Conservation (phyloP, 2,888 invertebrate genomes). For the Macrosiphum euphorbiae region DNA sequence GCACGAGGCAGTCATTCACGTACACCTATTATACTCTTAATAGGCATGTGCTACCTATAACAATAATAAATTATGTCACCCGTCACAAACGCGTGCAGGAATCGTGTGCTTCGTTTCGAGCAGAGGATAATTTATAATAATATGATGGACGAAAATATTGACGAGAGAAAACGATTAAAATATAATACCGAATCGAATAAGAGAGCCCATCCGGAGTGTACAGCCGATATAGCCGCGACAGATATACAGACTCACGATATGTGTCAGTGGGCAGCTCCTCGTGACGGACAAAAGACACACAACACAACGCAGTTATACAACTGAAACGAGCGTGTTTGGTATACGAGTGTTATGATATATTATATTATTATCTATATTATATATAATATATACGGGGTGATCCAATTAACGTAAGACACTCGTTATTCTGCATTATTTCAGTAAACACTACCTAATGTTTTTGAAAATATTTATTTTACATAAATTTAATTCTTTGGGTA, state of each 20-base stretch:
- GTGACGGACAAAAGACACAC: background rate
- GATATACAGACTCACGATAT: background rate
- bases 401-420: background rate
- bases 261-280: slow-evolving; percentile 27
- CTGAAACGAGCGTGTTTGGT: background rate
- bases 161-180: background rate
- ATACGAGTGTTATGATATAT: background rate
- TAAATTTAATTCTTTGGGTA: background rate
- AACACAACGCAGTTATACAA: slow-evolving; percentile 3
- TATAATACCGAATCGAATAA: background rate
- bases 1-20: background rate
- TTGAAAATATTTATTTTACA: background rate
- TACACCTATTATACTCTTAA: background rate
- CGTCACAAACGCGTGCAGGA: background rate
- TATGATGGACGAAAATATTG: background rate
- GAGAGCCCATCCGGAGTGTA: background rate
- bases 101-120: background rate
- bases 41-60: background rate
- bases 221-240: background rate
- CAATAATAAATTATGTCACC: background rate
- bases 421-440: background rate
- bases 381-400: background rate
- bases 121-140: background rate
- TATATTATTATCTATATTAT: background rate
- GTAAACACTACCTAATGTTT: background rate